These are phyloP conservation scores for Tetrapedia diversipes DNA, from an alignment of 2,888 invertebrate genomes.

Conservation along the genomic window DNA sequence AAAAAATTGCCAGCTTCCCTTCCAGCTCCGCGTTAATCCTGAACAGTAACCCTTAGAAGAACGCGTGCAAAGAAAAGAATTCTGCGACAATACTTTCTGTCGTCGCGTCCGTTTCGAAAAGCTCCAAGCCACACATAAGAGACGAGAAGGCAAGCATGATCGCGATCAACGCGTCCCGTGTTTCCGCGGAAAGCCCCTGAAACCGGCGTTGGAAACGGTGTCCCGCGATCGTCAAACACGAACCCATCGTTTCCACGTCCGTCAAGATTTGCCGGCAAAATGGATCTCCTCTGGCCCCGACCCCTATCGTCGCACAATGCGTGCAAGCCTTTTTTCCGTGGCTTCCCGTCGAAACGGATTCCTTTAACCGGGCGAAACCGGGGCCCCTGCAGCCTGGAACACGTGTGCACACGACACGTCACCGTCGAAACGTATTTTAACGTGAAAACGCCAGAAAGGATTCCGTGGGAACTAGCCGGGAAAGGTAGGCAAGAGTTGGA, in stretches of 20 bases:
- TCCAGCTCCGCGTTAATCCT: too few species aligned
- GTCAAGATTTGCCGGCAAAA: slow-evolving; percentile 75
- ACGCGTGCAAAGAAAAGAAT: too few species aligned
- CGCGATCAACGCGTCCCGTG: slow-evolving; percentile 8
- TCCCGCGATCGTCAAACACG: slow-evolving; percentile 42
- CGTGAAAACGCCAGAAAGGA: slow-evolving; percentile 78
- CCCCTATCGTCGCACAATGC: slow-evolving; percentile 69
- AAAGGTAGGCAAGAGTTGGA: slow-evolving; percentile 77
- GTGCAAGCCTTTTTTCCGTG: slow-evolving; percentile 60
- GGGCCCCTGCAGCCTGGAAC: slow-evolving; percentile 42
- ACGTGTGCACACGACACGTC: slow-evolving; percentile 53
- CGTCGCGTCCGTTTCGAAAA: not conserved
- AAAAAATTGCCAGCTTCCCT: too few species aligned
- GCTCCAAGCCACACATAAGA: not conserved
- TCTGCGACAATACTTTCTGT: not conserved
- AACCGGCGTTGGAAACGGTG: slow-evolving; percentile 33
- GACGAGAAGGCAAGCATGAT: not conserved
- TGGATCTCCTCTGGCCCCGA: slow-evolving; percentile 51
- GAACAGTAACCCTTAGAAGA: too few species aligned
- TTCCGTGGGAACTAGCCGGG: slow-evolving; percentile 80
- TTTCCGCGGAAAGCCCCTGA: slow-evolving; percentile 19
- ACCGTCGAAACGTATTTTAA: slow-evolving; percentile 70
- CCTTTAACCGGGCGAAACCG: slow-evolving; percentile 66
- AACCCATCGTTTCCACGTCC: slow-evolving; percentile 70
- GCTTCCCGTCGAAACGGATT: slow-evolving; percentile 64